phyloP scores from a whole-genome alignment of 2,797 vertebrate species.

The Amphiprion clarkii region DNA sequence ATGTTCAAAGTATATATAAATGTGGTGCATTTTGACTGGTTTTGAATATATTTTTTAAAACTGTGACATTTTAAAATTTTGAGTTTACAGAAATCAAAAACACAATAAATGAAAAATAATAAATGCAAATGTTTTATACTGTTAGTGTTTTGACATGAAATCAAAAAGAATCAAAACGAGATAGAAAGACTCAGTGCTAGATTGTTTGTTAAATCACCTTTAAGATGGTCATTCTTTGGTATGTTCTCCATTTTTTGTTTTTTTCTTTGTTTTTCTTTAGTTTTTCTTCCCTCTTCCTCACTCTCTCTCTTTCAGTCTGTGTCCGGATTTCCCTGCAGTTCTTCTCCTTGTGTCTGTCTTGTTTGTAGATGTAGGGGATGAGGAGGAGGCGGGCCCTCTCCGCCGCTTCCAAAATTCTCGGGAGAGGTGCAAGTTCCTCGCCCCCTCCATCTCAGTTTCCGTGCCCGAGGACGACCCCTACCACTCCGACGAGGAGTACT shows the following conservation, averaged over 20 bases:
- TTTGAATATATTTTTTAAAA: neutral
- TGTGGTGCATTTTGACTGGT: neutral
- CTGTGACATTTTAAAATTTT: neutral
- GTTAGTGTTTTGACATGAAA: neutral
- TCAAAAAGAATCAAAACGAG: neutral
- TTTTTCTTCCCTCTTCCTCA: slow-evolving; percentile 37
- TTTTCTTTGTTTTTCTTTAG: slow-evolving; percentile 26
- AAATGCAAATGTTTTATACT: neutral
- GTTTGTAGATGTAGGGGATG: slow-evolving; percentile 96
- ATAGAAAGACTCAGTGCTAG: neutral
- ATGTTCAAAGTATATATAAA: neutral
- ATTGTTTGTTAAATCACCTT: slow-evolving; percentile 12
- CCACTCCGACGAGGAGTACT: slow-evolving; percentile 95
- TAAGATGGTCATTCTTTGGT: slow-evolving; percentile 72
- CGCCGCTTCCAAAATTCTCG: slow-evolving; percentile 89
- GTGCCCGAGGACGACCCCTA: slow-evolving; percentile 94
- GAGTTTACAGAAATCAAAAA: neutral
- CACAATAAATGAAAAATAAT: neutral
- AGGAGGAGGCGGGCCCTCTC: slow-evolving; percentile 94
- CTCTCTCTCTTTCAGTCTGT: slow-evolving; percentile 74
- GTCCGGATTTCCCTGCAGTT: slow-evolving; percentile 92
- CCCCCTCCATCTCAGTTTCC: slow-evolving; percentile 96
- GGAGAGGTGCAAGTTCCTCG: slow-evolving; percentile 91
- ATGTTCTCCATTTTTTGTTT: slow-evolving; percentile 33
- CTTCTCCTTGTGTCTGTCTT: slow-evolving; percentile 92